phyloP scores from a whole-genome alignment of 2,113 vertebrate species.

The Tachuris rubrigastra region DNA sequence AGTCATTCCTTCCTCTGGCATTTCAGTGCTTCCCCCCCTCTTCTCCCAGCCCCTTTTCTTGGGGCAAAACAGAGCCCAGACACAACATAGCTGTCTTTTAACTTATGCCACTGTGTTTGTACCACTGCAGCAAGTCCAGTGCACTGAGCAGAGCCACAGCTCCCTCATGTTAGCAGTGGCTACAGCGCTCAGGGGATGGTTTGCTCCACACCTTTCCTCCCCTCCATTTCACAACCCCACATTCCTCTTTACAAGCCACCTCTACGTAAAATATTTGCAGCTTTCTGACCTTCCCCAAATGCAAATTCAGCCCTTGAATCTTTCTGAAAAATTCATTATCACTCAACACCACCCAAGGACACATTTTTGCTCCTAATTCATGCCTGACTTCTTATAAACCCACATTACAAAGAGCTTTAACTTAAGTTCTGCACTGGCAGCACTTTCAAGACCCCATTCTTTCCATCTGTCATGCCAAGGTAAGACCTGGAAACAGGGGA shows the following conservation, averaged over 20 bases:
- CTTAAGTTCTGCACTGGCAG: neutral
- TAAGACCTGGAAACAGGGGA: neutral
- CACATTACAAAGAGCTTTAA: neutral
- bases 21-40: neutral
- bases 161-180: neutral
- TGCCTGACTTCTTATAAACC: neutral
- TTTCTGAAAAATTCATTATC: neutral
- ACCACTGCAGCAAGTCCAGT: neutral
- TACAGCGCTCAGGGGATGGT: neutral
- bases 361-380: neutral
- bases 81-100: neutral
- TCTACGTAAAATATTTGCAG: neutral
- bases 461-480: neutral
- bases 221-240: neutral
- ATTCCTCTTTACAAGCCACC: neutral
- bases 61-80: neutral
- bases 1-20: neutral
- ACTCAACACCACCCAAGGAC: neutral
- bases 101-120: neutral
- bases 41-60: neutral
- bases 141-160: neutral
- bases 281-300: neutral
- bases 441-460: neutral
- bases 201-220: neutral
- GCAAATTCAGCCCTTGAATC: neutral